phyloP scores from a whole-genome alignment of 2,113 vertebrate species.

The Megaleporinus macrocephalus region DNA sequence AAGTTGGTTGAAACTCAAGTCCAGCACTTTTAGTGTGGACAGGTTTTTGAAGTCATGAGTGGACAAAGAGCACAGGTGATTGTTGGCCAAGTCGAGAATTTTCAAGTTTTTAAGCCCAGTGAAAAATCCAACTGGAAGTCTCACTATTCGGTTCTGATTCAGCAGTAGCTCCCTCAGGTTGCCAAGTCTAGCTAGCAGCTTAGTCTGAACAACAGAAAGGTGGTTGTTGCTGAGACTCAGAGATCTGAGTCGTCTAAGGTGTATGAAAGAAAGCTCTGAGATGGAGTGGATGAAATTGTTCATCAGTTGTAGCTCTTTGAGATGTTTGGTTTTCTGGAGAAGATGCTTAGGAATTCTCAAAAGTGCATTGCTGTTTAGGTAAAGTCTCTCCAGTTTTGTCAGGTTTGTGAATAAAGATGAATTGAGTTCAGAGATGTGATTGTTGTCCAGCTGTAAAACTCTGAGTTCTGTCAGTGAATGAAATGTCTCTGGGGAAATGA shows the following conservation, averaged over 20 bases:
- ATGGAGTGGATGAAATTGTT: slow-evolving; percentile 63
- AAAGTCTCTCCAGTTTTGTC: slow-evolving; percentile 57
- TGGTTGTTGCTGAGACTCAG: slow-evolving; percentile 63
- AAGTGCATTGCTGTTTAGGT: slow-evolving; percentile 63
- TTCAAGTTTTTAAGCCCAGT: slow-evolving; percentile 42
- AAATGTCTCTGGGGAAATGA: slow-evolving; percentile 51
- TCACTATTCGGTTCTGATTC: slow-evolving; percentile 56
- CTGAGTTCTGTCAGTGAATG: slow-evolving; percentile 51
- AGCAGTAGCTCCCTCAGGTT: slow-evolving; percentile 61
- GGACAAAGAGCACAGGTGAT: slow-evolving; percentile 48
- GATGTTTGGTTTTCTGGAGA: slow-evolving; percentile 48
- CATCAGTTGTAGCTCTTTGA: slow-evolving; percentile 63
- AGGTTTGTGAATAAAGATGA: slow-evolving; percentile 53
- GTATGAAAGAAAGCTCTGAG: slow-evolving; percentile 53
- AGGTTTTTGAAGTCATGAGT: slow-evolving; percentile 46
- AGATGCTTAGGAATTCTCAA: slow-evolving; percentile 53
- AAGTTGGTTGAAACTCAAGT: slow-evolving; percentile 64
- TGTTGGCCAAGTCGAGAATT: slow-evolving; percentile 62
- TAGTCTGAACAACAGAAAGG: slow-evolving; percentile 46
- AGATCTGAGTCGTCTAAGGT: slow-evolving; percentile 41
- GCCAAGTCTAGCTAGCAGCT: slow-evolving; percentile 58
- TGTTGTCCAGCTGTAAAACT: slow-evolving; percentile 65
- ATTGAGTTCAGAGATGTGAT: slow-evolving; percentile 59
- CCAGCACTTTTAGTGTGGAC: slow-evolving; percentile 58
- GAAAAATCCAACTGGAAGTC: slow-evolving; percentile 57